Base-by-base conservation (phyloP, 2,888 invertebrate genomes). In the Phaonia tiefii region DNA sequence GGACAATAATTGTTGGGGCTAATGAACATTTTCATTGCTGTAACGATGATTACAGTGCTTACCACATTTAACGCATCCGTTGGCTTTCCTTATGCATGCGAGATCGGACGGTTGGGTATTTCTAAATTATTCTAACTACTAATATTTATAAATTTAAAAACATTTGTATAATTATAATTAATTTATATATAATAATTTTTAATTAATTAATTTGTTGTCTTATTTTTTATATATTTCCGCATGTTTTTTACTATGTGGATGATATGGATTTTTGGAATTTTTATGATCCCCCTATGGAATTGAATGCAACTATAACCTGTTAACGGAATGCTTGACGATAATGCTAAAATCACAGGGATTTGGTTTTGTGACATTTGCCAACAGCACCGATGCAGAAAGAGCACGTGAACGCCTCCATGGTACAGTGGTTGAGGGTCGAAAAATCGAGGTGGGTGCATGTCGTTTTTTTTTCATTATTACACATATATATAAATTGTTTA, bases 281-380 rank as follows among this genome's bases (percentile, higher is more conserved):
- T n/a, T n/a, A n/a, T n/a, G n/a, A n/a, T n/a, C n/a, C n/a, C n/a
- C 3, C n/a, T 2, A 44, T 44, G 44, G 15, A 46, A 17, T 46
- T 46, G 46, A 17, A 46, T 46, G 15, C 46, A 46, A 15, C 17
- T 10, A 17, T n/a, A 44, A 11, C 2, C 44, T 17, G 2, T 39
- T 39, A 10, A 39, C 5, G 5, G 39, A 5, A 39, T 44, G 31
- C 31, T 31, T 44, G 20, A 31, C 25, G 44, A 67, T 37, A 44
- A 58, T 63, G n/a, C 11, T n/a, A 70, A 79, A 79, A 70, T 79
- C 75, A 75, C 97, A 99, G 99, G 99, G 99, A 95, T 99, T 99
- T 96, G 99, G 99, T 96, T 99, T 99, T 97, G 99, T 99, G 96
- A 99, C 99, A 95, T 99, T 99, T 97, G 98, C 98, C 96, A 98